These are phyloP conservation scores for Limenitis camilla DNA, from an alignment of 2,888 invertebrate species.

Conservation along the genomic window DNA sequence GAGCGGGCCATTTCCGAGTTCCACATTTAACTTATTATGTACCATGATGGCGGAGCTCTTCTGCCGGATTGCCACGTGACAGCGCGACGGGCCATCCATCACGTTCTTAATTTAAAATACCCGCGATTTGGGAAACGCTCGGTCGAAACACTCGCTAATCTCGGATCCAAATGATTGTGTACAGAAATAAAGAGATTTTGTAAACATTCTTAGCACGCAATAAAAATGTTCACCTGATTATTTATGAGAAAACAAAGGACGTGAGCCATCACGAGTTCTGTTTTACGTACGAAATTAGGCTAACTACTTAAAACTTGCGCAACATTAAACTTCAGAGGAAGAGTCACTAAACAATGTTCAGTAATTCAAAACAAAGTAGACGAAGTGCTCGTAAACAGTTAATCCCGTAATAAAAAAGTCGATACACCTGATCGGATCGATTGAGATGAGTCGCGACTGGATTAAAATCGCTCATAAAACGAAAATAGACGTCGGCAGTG, in stretches of 20 bases:
- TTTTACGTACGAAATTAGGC: slow-evolving; percentile 33
- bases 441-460: slow-evolving; percentile 50
- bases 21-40: slow-evolving; percentile 70
- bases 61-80: slow-evolving; percentile 57
- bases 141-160: slow-evolving; percentile 57
- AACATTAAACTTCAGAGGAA: slow-evolving; percentile 39
- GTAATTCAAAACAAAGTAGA: slow-evolving; percentile 61
- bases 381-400: slow-evolving; percentile 67
- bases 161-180: slow-evolving; percentile 47
- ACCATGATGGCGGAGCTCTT: slow-evolving; percentile 55
- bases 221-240: slow-evolving; percentile 43
- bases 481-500: slow-evolving; percentile 59
- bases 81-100: slow-evolving; percentile 67
- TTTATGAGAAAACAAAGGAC: slow-evolving; percentile 41
- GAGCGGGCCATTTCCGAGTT: slow-evolving; percentile 64
- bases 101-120: slow-evolving; percentile 70
- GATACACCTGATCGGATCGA: slow-evolving; percentile 64
- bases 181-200: slow-evolving; percentile 52
- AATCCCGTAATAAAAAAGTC: slow-evolving; percentile 62
- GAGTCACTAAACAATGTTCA: slow-evolving; percentile 46
- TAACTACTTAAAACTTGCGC: slow-evolving; percentile 43
- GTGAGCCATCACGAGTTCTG: slow-evolving; percentile 21
- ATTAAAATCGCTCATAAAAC: slow-evolving; percentile 62
- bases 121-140: slow-evolving; percentile 62
- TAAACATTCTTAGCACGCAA: slow-evolving; percentile 47